Evolutionary conservation across 2,888 invertebrate species (phyloP), one percentile per base, ranked within the genome.

Genomic region (Drosophila diplacantha): DNA sequence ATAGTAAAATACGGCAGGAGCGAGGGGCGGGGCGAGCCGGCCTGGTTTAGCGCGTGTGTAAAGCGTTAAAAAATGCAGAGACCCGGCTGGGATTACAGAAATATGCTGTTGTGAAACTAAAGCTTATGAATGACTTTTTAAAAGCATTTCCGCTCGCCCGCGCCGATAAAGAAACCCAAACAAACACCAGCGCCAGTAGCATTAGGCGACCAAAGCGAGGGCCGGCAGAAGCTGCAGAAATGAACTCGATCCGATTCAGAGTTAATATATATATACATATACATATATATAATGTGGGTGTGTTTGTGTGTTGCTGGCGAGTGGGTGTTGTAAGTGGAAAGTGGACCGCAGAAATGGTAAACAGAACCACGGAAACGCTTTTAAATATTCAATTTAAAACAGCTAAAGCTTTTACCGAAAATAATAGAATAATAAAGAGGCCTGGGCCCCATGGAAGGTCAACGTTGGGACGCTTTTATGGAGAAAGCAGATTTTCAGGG

Each of bases 71-170:
- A 75, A 64, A 71, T 43, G 66, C 35, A 20, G 58, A 34, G 31
- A 66, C 53, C 52, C 49, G 34, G 50, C 32, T 47, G 54, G 74
- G 72, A 72, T 82, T 77, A 72, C 69, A 60, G 52, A 61, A 74
- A 77, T 71, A 61, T 56, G 53, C 63, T 72, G 72, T 69, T 69
- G 74, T 74, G 66, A 50, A 77, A 72, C 69, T 72, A 69, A 66
- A 71, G 74, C 71, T 80, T 77, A 80, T 74, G 69, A 80, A 75
- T 80, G 69, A 69, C 61, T 50, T 75, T 80, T 74, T 75, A 80
- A 82, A 80, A 77, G 80, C 80, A 69, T 71, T 75, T 46, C 66
- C 60, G 56, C 35, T 56, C 58, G 16, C 55, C 22, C 41, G 20
- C 44, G 22, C 44, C 58, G 44, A 44, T 35, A 50, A 50, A 71